These are phyloP conservation scores for Pterostichus madidus DNA, from an alignment of 2,888 invertebrate species.

Conservation along the genomic window DNA sequence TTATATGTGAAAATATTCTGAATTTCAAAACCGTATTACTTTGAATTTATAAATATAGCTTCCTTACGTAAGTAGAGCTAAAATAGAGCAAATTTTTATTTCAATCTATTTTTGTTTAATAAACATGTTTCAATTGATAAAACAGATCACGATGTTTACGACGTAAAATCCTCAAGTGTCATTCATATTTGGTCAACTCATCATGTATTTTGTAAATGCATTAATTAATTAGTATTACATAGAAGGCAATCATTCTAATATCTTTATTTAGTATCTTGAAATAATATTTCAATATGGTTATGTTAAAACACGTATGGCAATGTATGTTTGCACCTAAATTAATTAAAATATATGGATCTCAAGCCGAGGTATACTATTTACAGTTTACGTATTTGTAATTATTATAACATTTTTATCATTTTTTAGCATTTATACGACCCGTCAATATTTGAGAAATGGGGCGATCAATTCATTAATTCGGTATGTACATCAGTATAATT, in stretches of 20 bases:
- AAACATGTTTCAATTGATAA: slow-evolving; percentile 17
- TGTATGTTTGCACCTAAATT: slow-evolving; percentile 86
- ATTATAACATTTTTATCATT: slow-evolving; percentile 47
- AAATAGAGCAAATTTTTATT: slow-evolving; percentile 20
- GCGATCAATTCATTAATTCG: slow-evolving; percentile 85
- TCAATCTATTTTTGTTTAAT: not conserved
- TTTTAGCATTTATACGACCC: slow-evolving; percentile 84
- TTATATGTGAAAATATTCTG: not conserved
- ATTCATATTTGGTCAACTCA: slow-evolving; percentile 60
- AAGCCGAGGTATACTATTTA: slow-evolving; percentile 76
- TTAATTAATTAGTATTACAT: slow-evolving; percentile 36
- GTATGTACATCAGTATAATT: slow-evolving; percentile 77
- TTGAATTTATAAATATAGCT: slow-evolving; percentile 4
- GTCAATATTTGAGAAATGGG: slow-evolving; percentile 84
- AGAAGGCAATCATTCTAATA: slow-evolving; percentile 34
- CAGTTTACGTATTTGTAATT: not conserved
- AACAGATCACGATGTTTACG: slow-evolving; percentile 54
- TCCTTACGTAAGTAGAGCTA: slow-evolving; percentile 8
- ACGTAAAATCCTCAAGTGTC: slow-evolving; percentile 54
- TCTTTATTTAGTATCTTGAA: slow-evolving; percentile 20
- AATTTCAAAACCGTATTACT: not conserved
- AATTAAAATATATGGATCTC: slow-evolving; percentile 84
- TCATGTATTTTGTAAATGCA: slow-evolving; percentile 54
- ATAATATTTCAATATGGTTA: slow-evolving; percentile 73
- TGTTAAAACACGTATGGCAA: slow-evolving; percentile 80